A percentile compares a stretch with the other conserved stretches of the same genome.
phyloP scores from a whole-genome alignment of 2,113 vertebrate species.

The Dryoscopus gambensis region DNA sequence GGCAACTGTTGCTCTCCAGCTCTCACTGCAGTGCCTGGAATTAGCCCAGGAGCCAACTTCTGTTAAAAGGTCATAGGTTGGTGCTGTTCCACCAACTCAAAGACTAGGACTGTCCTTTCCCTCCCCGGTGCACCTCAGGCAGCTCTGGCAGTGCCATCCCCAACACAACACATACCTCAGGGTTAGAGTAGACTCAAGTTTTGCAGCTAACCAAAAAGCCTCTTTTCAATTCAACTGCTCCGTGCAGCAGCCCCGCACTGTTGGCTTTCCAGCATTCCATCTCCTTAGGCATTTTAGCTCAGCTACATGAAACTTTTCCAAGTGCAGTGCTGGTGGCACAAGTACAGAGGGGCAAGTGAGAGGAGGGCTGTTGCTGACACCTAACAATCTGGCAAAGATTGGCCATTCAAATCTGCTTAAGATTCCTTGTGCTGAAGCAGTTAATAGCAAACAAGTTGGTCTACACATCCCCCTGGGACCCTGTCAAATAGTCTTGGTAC shows the following conservation, averaged over 20 bases:
- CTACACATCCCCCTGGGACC: background rate
- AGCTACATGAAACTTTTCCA: background rate
- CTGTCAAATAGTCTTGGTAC: background rate
- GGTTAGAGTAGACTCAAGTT: background rate
- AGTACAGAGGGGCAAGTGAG: background rate
- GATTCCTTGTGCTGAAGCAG: background rate
- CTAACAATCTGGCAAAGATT: background rate
- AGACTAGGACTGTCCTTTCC: background rate
- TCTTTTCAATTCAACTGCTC: background rate
- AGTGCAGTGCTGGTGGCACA: background rate
- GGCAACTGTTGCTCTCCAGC: conserved; percentile 15
- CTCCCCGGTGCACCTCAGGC: fast-evolving
- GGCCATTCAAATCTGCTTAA: background rate
- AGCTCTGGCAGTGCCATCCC: background rate
- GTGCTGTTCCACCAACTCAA: background rate
- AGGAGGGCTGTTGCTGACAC: background rate
- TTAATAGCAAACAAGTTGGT: background rate
- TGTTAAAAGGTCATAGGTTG: background rate
- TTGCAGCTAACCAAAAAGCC: background rate
- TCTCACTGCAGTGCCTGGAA: background rate
- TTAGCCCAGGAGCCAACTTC: background rate
- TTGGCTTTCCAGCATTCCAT: background rate
- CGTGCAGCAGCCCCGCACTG: fast-evolving
- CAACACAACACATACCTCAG: background rate
- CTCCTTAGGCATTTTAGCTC: background rate